Base-by-base conservation (phyloP, 2,888 invertebrate genomes). In the Campopleginae sp. region DNA sequence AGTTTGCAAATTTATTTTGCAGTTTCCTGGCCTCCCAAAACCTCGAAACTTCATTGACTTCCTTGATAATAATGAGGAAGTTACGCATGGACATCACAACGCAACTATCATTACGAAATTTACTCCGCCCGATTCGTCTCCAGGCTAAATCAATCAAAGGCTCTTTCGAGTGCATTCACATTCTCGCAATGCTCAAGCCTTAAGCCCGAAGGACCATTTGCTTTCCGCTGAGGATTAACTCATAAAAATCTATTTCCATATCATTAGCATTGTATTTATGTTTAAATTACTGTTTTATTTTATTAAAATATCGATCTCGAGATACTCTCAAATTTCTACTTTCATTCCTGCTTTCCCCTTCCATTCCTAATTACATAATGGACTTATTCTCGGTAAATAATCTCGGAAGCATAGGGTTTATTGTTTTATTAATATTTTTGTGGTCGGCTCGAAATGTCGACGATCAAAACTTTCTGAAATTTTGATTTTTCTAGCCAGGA, bases 301-400 rank as follows among this genome's bases (percentile, higher is more conserved):
- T 12, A 23, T 23, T 58, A 27, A 27, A 3, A 27, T 14, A 12
- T 58, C 58, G 58, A 58, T 58, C 14, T 14, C 27, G 27, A 58
- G 58, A 54, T 54, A 54, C 54, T 58, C 58, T 12, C 12, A 58
- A 58, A 58, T 58, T 58, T 58, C 58, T 58, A 58, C 27, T 58
- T 27, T 58, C 58, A 27, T 58, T 58, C 58, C 14, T 27, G 23
- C 58, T 58, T 27, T n/a, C 27, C 27, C 58, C 27, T 27, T 58
- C 12, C 12, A 44, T 42, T 38, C 1, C 42, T 44, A 42, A 66
- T 42, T 58, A 58, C 27, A 58, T 58, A 58, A 58, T 27, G 27
- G 1, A 58, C 14, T 12, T 14, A 58, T 14, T 58, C 27, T 4
- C 5, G 27, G 27, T 8, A 58, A 27, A 14, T 58, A 58, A 58